These are phyloP conservation scores for Emmelina monodactyla DNA, from an alignment of 2,888 invertebrate species.

Conservation along the genomic window DNA sequence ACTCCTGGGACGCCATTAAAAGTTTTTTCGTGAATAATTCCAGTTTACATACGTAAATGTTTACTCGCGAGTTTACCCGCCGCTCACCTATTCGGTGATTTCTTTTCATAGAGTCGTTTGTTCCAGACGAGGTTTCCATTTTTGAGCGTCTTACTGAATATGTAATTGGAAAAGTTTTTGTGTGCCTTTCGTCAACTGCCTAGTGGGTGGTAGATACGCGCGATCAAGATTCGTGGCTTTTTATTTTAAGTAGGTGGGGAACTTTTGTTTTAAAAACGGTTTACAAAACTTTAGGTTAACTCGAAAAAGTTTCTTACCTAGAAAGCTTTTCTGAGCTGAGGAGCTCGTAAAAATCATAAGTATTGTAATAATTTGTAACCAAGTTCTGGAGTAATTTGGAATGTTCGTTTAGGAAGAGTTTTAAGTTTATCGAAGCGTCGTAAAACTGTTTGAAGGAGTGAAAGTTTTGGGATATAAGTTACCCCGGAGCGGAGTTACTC, in stretches of 20 bases:
- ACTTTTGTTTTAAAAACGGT: too few species aligned
- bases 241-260: slow-evolving; percentile 40
- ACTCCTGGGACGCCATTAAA: slow-evolving; percentile 67
- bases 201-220: slow-evolving; percentile 13
- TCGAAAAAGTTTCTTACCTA: too few species aligned
- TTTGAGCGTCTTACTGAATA: slow-evolving; percentile 46
- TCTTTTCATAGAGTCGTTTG: slow-evolving; percentile 58
- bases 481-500: slow-evolving; percentile 30
- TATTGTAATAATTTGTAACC: too few species aligned
- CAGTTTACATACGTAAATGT: slow-evolving; percentile 67
- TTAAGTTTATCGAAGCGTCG: too few species aligned
- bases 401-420: too few species aligned
- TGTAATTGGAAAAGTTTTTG: slow-evolving; percentile 57
- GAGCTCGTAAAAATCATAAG: too few species aligned
- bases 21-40: slow-evolving; percentile 67
- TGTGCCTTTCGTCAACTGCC: slow-evolving; percentile 30
- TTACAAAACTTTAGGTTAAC: too few species aligned
- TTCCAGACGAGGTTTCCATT: slow-evolving; percentile 44
- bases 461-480: slow-evolving; percentile 39
- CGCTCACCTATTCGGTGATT: slow-evolving; percentile 63
- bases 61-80: slow-evolving; percentile 60
- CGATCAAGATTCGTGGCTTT: slow-evolving; percentile 28
- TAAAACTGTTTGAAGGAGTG: too few species aligned
- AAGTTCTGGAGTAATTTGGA: too few species aligned
- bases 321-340: too few species aligned